Evolutionary conservation across 1,140 invertebrate species (phyloP), one percentile per base, ranked within the genome.

Genomic region (Caenorhabditis inopinata): DNA sequence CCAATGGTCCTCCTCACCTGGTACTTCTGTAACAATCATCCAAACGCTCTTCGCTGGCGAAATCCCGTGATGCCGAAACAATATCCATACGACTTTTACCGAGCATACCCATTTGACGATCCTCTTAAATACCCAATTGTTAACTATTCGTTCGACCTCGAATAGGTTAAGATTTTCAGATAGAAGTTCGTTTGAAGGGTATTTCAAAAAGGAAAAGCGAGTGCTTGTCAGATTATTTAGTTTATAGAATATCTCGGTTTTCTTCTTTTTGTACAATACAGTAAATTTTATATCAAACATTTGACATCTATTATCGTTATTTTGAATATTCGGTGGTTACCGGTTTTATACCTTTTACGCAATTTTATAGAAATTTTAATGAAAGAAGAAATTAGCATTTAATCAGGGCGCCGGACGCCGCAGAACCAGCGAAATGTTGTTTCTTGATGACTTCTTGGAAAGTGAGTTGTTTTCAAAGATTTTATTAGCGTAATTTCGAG

Each of bases 131-230:
- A 83, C 68, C 87, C 87, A 21, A 89, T 88, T 58, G 79, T 84
- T 29, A 88, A 88, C 82, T 88, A 89, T 79, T 81, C 85, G 1
- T 87, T 87, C 78, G 86, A 87, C 32, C 82, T 86, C 42, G 81
- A 80, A 45, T 83, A 86, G 23, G 38, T 32, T 3, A 9, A 27
- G n/a, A 16, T 48, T 49, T 23, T 75, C 27, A 49, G 48, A 23
- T 14, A n/a, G 11, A 35, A 51, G 48, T 47, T 12, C 27, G 74
- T 46, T 47, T 21, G 29, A 76, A 46, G 46, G 46, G 46, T 76
- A 35, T 47, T 12, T 51, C 16, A 25, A 58, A 58, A 58, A 48
- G 53, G 53, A 45, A 53, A 68, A n/a, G 35, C 29, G 48, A 45
- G 25, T 48, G 35, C 46, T 18, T 74, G 25, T 27, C 68, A 42